Conservation (phyloP, 1,140 invertebrate genomes). For the Radopholus similis region DNA sequence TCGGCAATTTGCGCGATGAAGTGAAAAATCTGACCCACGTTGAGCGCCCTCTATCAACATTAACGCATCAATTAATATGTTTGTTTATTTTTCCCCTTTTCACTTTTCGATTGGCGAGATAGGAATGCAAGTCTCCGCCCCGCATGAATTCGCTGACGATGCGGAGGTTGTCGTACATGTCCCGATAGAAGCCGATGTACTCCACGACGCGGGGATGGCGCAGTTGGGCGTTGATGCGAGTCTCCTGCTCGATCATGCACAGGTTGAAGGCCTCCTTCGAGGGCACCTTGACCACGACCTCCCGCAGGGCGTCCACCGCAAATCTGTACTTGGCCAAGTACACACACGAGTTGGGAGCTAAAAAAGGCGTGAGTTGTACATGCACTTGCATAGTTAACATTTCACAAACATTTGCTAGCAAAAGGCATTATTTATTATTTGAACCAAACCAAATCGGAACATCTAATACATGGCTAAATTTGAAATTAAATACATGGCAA, state of each 20-base stretch:
- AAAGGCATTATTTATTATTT: too few species aligned
- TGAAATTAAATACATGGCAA: not conserved
- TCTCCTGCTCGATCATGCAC: not conserved
- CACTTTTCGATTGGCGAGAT: conserved; percentile 24
- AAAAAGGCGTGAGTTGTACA: not conserved
- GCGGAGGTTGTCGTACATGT: conserved; percentile 14
- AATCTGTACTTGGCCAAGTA: not conserved
- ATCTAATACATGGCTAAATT: too few species aligned
- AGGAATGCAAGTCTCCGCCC: conserved; percentile 29
- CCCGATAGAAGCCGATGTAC: not conserved
- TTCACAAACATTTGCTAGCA: too few species aligned
- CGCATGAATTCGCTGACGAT: conserved; percentile 37
- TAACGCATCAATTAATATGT: conserved; percentile 14
- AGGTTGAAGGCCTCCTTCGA: not conserved
- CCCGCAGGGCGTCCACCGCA: not conserved
- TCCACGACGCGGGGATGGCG: not conserved
- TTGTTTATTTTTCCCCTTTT: not conserved
- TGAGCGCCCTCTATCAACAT: too few species aligned
- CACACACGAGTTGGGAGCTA: not conserved
- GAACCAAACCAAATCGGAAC: too few species aligned
- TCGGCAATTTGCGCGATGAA: conserved; percentile 92
- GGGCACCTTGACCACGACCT: not conserved
- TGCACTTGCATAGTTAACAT: too few species aligned
- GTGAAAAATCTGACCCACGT: conserved; percentile 85
- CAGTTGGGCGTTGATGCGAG: not conserved